Percentiles rank a stretch among this genome's conserved stretches.
Conservation (phyloP, 2,888 invertebrate genomes). For the Drymonia ruficornis region DNA sequence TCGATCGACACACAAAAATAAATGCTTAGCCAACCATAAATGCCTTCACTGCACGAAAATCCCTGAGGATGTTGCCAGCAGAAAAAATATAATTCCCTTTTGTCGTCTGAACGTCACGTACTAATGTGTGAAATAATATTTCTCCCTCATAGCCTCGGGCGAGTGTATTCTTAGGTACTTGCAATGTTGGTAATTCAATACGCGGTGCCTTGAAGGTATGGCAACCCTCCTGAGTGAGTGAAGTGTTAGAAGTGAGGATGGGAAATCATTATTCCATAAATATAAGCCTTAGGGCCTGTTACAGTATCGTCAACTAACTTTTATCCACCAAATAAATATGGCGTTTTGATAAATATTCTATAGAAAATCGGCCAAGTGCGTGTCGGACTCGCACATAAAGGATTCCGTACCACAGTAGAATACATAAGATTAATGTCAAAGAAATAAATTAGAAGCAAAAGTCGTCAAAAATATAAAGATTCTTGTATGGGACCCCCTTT, state of each 20-base stretch:
- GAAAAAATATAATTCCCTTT: constrained; percentile 29
- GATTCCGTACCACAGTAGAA: no score
- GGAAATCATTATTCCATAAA: neutral
- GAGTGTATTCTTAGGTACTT: constrained; percentile 25
- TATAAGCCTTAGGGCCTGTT: neutral
- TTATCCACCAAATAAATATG: no score
- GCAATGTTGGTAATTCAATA: constrained; percentile 40
- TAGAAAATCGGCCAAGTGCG: no score
- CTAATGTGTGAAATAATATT: constrained; percentile 49
- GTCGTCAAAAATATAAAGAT: no score
- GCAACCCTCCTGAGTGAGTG: constrained; percentile 12
- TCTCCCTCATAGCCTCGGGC: constrained; percentile 35
- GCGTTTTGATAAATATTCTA: no score
- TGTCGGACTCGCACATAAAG: no score
- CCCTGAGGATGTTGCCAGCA: constrained; percentile 25
- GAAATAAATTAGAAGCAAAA: no score
- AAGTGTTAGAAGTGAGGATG: constrained; percentile 4
- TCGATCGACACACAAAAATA: constrained; percentile 22
- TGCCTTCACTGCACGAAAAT: constrained; percentile 23
- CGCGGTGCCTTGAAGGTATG: constrained; percentile 21
- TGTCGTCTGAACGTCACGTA: constrained; percentile 36
- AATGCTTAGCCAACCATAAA: constrained; percentile 24
- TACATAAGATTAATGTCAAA: no score
- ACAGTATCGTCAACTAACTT: no score
- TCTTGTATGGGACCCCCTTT: no score